phyloP scores from a whole-genome alignment of 2,888 invertebrate species.

The Boloria selene region DNA sequence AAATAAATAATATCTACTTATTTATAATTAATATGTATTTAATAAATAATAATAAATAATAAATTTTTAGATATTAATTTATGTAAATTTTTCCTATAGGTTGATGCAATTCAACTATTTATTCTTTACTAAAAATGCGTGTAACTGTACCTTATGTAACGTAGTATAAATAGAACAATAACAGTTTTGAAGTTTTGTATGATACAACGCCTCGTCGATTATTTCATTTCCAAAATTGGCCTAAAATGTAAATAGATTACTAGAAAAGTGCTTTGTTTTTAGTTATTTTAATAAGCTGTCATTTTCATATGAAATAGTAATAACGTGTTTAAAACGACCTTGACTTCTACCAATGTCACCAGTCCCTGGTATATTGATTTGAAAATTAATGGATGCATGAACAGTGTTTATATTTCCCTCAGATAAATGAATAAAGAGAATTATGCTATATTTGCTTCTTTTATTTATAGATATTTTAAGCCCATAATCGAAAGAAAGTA shows the following conservation, averaged over 20 bases:
- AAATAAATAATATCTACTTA: no score
- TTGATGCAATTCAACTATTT: no score
- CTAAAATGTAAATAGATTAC: constrained; percentile 40
- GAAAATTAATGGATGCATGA: constrained; percentile 43
- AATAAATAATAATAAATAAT: no score
- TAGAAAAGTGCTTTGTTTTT: background rate
- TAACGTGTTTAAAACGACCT: background rate
- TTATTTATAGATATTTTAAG: constrained; percentile 6
- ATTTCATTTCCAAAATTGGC: constrained; percentile 21
- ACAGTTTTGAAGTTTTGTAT: constrained; percentile 12
- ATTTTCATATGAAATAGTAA: background rate
- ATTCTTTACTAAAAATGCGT: background rate
- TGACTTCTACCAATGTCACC: constrained; percentile 6
- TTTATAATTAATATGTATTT: no score
- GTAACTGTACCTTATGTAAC: constrained; percentile 13
- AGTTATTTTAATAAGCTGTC: background rate
- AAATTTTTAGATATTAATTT: no score
- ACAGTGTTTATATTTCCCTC: constrained; percentile 60
- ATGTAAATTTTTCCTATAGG: no score
- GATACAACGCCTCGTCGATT: constrained; percentile 8
- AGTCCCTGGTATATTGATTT: constrained; percentile 28
- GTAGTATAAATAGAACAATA: constrained; percentile 11
- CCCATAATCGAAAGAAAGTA: background rate
- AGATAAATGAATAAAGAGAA: constrained; percentile 60
- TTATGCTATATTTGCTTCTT: constrained; percentile 27